These are phyloP conservation scores for Dermolepida albohirtum DNA, from an alignment of 2,888 invertebrate genomes.

Conservation along the genomic window DNA sequence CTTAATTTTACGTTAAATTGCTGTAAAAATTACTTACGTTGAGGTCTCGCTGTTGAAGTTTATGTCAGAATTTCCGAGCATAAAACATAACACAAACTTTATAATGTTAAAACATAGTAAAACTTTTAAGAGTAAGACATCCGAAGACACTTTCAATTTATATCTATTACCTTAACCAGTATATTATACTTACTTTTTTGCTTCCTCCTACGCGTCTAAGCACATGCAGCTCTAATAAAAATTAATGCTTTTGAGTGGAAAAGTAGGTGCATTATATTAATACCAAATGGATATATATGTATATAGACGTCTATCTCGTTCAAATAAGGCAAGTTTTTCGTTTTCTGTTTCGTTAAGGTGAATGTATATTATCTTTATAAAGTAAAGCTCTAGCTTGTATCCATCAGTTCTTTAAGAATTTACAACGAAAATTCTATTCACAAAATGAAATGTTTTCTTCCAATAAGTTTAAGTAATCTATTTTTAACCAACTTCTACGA, in stretches of 20 bases:
- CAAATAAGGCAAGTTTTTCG: no score
- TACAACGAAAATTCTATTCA: no score
- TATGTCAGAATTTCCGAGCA: not conserved
- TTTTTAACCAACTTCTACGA: no score
- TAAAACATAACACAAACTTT: constrained; percentile 5
- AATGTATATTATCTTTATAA: no score
- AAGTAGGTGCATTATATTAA: constrained; percentile 31
- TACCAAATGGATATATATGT: constrained; percentile 24
- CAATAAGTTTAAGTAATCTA: no score
- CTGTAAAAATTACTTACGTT: no score
- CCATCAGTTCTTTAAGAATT: no score
- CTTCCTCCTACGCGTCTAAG: constrained; percentile 1
- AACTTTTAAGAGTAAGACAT: constrained; percentile 8
- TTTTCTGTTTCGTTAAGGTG: no score
- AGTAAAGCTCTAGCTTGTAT: no score
- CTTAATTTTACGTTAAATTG: no score
- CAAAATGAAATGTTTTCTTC: no score
- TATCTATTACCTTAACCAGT: constrained; percentile 35
- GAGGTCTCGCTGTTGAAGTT: no score
- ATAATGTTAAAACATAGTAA: constrained; percentile 10
- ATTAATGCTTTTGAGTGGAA: constrained; percentile 42
- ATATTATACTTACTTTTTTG: constrained; percentile 32
- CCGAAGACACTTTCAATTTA: constrained; percentile 26
- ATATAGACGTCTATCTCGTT: not conserved
- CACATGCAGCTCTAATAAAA: constrained; percentile 31